Base-by-base conservation (phyloP, 2,888 invertebrate species). In the Taphrorychus bicolor region DNA sequence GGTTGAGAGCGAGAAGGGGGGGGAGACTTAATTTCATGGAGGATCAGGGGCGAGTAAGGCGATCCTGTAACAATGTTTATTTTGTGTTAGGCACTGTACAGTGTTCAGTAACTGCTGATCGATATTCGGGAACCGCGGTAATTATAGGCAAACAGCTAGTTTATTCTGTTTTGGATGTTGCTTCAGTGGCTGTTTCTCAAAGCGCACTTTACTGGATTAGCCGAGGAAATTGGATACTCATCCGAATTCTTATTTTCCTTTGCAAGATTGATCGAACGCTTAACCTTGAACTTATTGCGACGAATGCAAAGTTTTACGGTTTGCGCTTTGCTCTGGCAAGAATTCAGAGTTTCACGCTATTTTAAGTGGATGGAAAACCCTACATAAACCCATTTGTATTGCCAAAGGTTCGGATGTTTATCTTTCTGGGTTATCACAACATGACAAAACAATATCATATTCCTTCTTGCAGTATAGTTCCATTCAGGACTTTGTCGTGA, bases 11-110 rank as follows among this genome's bases (percentile, higher is more conserved):
- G 18, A 61, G 40, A 45, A n/a, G n/a, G n/a, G n/a, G n/a, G 21
- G 22, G 42, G 53, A 61, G 54, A 61, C 54, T 61, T 53, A 61
- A 61, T 61, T 61, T 61, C 61, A 61, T 22, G 54, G 61, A 22
- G 21, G 21, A 61, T 61, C 61, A 54, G 51, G n/a, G 61, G 45
- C 32, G 60, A 32, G 60, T 60, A 52, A 21, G 21, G 32, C 54
- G 61, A 53, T 53, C 42, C 53, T 53, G 45, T 40, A 61, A 52
- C 60, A 52, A 60, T 60, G 49, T 52, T 60, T 60, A 60, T 41
- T 52, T 41, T 60, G 52, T 60, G 52, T 60, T 52, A 52, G 52
- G 52, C 52, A 40, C 19, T 60, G 16, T 60, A 41, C 51, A 49
- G 11, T 32, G 52, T 17, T 60, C 52, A 22, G 52, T 16, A 60